Base-by-base conservation (phyloP, 2,888 invertebrate genomes). In the Asteroscopus sphinx region DNA sequence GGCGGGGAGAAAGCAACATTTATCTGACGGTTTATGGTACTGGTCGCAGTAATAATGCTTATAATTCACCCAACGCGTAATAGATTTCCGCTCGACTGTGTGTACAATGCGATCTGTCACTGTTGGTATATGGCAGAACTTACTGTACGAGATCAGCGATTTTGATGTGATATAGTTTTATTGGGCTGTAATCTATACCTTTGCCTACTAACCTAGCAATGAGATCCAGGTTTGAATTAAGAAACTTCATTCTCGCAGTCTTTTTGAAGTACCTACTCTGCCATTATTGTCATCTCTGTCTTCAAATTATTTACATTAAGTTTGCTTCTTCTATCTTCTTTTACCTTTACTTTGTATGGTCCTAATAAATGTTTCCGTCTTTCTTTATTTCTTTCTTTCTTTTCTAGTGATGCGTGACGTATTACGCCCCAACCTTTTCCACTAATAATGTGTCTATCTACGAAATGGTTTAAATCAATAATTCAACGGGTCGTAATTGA, bases 1-100 rank as follows among this genome's bases (percentile, higher is more conserved):
- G 83, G 83, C 81, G 81, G 74, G 72, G 80, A 78, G 83, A 84
- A 84, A 84, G 83, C 80, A 44, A 68, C 78, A 82, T 83, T 83
- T 83, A 83, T 77, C 81, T 59, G 55, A 54, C 49, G 56, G 67
- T 65, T 68, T 64, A 65, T 67, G 69, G 62, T 60, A 62, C 67
- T 48, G 45, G 68, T 62, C 52, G 15, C 48, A 54, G 65, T 73
- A 76, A 76, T 76, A 76, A 76, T 66, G 76, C 68, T 62, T 76
- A 76, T 76, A 76, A 76, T 73, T 76, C 73, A 76, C 68, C 66
- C 68, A 66, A 70, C 67, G 71, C 63, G 73, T 76, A 76, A 76
- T 70, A 73, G 70, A 70, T 76, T 73, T 63, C 61, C 45, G 54
- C 66, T 66, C 41, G 66, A 47, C 62, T 58, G 52, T 61, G 54